phyloP scores from a whole-genome alignment of 2,797 vertebrate genomes.

The Tragopan temminckii region DNA sequence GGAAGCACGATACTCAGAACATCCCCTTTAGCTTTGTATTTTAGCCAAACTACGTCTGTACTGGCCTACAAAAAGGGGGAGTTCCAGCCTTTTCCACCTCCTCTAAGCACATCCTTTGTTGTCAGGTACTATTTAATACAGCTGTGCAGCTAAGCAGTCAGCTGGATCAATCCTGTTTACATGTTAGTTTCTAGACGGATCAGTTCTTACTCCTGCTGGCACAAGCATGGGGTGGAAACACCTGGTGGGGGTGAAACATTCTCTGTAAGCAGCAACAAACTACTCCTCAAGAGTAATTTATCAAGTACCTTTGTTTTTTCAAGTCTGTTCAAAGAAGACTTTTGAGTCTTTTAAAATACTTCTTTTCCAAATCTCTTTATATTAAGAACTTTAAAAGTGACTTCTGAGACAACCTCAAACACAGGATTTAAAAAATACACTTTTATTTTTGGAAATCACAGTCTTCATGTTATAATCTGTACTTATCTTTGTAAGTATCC shows the following conservation, averaged over 20 bases:
- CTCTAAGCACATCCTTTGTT: constrained; percentile 25
- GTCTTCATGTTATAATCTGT: neutral
- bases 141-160: neutral
- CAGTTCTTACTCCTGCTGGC: constrained; percentile 42
- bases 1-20: neutral
- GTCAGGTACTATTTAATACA: neutral
- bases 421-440: constrained; percentile 17
- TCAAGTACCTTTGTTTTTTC: constrained; percentile 43
- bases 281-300: constrained; percentile 44
- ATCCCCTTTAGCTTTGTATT: neutral
- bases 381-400: constrained; percentile 53
- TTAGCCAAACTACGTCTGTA: neutral
- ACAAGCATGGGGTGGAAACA: constrained; percentile 37
- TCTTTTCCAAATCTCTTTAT: constrained; percentile 37
- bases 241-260: constrained; percentile 40
- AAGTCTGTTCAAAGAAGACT: constrained; percentile 67
- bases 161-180: neutral
- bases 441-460: neutral
- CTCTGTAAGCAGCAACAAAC: constrained; percentile 46
- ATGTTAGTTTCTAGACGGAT: neutral
- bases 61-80: neutral
- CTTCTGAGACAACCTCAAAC: constrained; percentile 70
- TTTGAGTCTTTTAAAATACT: constrained; percentile 57
- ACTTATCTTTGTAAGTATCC: neutral
- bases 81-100: constrained; percentile 9